Evolutionary conservation across 2,888 invertebrate genomes (phyloP).

Genomic region (Tachina fera): DNA sequence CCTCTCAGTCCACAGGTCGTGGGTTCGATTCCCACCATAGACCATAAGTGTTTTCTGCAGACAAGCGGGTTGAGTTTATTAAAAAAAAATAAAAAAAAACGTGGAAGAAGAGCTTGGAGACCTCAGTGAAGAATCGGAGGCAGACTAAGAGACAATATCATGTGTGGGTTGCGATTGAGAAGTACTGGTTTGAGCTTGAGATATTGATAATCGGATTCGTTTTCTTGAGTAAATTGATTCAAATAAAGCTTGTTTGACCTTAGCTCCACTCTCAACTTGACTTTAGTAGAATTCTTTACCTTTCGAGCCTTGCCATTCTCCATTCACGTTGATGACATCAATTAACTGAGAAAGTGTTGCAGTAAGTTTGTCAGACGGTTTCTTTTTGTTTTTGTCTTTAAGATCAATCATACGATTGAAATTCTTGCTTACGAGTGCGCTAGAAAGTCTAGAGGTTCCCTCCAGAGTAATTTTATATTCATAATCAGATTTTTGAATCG

Average conservation of each 20-base stretch:
- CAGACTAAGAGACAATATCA: constrained; percentile 11
- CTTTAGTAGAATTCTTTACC: constrained; percentile 2
- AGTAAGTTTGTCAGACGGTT: too few relatives aligned
- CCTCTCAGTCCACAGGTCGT: too few relatives aligned
- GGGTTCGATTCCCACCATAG: too few relatives aligned
- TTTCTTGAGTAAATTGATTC: constrained; percentile 13
- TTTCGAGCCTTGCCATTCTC: constrained; percentile 4
- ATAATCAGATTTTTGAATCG: constrained; percentile 15
- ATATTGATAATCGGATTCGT: constrained; percentile 18
- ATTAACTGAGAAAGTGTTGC: too few relatives aligned
- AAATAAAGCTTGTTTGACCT: constrained; percentile 25
- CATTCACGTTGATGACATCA: background rate
- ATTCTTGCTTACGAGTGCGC: constrained; percentile 5
- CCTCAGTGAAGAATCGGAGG: background rate
- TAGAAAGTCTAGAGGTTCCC: constrained; percentile 12
- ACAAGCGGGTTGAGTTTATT: too few relatives aligned
- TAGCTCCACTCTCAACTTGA: constrained; percentile 18
- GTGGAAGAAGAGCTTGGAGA: constrained; percentile 17
- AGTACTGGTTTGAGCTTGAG: constrained; percentile 1
- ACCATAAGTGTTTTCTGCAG: too few relatives aligned
- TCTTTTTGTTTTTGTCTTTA: constrained; percentile 11
- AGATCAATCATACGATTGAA: background rate
- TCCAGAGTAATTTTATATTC: constrained; percentile 13
- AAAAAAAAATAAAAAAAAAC: too few relatives aligned
- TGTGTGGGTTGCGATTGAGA: background rate